Conservation (phyloP, 2,888 invertebrate species). For the Siphlonurus alternatus region DNA sequence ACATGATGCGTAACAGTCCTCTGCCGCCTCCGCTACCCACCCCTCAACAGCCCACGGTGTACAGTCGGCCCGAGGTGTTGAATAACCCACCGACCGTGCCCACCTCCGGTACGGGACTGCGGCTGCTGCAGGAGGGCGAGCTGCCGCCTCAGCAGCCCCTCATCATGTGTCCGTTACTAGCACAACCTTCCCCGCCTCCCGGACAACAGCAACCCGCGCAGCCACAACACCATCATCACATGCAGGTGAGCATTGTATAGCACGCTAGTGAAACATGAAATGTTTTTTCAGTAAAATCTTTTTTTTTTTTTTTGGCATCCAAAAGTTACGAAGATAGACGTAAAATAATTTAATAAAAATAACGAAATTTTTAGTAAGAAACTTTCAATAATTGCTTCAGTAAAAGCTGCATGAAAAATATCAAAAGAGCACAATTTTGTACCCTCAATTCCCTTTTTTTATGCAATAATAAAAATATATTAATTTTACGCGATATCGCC, state of each 20-base stretch:
- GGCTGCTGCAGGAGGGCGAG: background rate
- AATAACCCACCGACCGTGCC: slow-evolving; percentile 19
- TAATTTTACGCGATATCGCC: too few relatives aligned
- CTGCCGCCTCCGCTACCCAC: slow-evolving; percentile 19
- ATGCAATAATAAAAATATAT: too few relatives aligned
- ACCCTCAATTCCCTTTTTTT: too few relatives aligned
- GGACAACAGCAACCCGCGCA: slow-evolving; percentile 11
- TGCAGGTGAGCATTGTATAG: background rate
- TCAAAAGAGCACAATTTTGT: too few relatives aligned
- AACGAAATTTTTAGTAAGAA: too few relatives aligned
- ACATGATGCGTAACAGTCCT: slow-evolving; percentile 12
- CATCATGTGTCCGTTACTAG: background rate
- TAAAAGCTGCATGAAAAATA: too few relatives aligned
- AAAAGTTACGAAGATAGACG: too few relatives aligned
- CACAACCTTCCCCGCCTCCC: slow-evolving; percentile 7
- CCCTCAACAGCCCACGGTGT: slow-evolving; percentile 30
- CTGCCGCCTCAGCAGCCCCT: background rate
- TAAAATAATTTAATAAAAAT: too few relatives aligned
- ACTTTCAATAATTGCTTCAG: too few relatives aligned
- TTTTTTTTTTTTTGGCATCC: too few relatives aligned
- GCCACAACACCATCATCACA: slow-evolving; percentile 5
- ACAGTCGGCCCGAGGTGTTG: slow-evolving; percentile 27
- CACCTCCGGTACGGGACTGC: slow-evolving; percentile 19
- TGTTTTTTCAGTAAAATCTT: too few relatives aligned
- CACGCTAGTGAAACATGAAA: too few relatives aligned